These are phyloP conservation scores for Alligator sinensis DNA, from an alignment of 2,113 vertebrate species.

Conservation along the genomic window DNA sequence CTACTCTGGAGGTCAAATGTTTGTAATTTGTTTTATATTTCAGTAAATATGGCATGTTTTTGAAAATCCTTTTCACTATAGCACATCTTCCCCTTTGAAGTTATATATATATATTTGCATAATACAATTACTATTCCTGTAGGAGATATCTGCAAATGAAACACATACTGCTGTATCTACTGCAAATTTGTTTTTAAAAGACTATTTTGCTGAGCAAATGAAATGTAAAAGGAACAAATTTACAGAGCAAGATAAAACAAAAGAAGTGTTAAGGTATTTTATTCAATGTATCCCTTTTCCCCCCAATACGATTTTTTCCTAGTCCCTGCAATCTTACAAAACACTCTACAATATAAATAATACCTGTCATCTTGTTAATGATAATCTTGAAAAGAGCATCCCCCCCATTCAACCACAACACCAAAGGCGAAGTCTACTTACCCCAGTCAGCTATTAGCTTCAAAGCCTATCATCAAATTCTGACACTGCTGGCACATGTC, in stretches of 20 bases:
- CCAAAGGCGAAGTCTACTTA: not conserved
- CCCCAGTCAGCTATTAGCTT: not conserved
- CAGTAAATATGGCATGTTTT: not conserved
- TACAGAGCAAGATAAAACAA: not conserved
- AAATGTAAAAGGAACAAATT: not conserved
- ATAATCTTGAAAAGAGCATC: not conserved
- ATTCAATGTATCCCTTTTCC: not conserved
- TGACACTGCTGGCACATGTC: not conserved
- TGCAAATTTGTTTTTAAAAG: not conserved
- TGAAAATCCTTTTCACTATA: not conserved
- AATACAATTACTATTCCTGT: not conserved
- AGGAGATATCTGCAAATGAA: not conserved
- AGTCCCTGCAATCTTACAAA: not conserved
- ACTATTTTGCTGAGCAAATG: not conserved
- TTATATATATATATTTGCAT: not conserved
- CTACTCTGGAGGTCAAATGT: not conserved
- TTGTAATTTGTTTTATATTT: slow-evolving; percentile 14
- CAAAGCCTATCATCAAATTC: not conserved
- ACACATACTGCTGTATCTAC: not conserved
- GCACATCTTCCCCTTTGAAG: not conserved
- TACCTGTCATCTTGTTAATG: slow-evolving; percentile 16
- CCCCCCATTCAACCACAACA: not conserved
- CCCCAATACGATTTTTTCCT: not conserved
- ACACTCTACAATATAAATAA: not conserved
- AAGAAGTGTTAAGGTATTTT: not conserved